Percentiles rank a stretch among this genome's conserved stretches.
Evolutionary conservation across 2,888 invertebrate species (phyloP).

Genomic region (Resseliella maxima): DNA sequence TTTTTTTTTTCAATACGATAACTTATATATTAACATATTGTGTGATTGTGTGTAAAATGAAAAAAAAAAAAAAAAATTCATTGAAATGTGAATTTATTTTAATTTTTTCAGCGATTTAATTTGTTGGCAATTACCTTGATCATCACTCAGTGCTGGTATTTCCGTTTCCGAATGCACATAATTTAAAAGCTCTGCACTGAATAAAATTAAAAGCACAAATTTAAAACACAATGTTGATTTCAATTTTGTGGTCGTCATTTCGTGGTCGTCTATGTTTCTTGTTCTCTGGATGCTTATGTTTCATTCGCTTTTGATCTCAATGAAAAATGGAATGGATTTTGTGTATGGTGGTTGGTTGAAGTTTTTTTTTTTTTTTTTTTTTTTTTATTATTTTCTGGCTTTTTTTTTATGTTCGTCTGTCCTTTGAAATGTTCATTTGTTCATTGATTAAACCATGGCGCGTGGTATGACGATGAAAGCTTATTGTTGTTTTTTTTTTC

Average conservation of each 20-base stretch:
- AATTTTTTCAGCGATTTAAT: slow-evolving; percentile 15
- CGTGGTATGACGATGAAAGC: background rate
- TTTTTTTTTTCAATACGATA: too few species aligned
- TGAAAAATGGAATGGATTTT: slow-evolving; percentile 6
- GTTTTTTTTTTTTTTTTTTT: too few species aligned
- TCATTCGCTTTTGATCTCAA: slow-evolving; percentile 48
- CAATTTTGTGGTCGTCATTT: slow-evolving; percentile 35
- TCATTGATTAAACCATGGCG: slow-evolving; percentile 36
- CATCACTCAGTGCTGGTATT: slow-evolving; percentile 14
- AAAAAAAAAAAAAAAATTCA: too few species aligned
- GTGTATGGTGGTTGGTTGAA: too few species aligned
- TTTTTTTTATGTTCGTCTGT: background rate
- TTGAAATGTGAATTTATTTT: slow-evolving; percentile 26
- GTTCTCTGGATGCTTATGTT: background rate
- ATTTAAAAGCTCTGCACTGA: slow-evolving; percentile 6
- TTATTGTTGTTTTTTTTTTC: background rate
- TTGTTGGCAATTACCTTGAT: slow-evolving; percentile 38
- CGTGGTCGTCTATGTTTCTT: background rate
- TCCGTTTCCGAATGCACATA: slow-evolving; percentile 42
- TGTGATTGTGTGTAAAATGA: too few species aligned
- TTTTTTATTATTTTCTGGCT: background rate
- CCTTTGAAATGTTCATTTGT: background rate
- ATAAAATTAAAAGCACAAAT: slow-evolving; percentile 47
- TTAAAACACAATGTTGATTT: slow-evolving; percentile 22
- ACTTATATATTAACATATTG: too few species aligned